Evolutionary conservation across 2,113 vertebrate genomes (phyloP), one percentile per base, ranked within the genome.

Genomic region (Saccopteryx bilineata): DNA sequence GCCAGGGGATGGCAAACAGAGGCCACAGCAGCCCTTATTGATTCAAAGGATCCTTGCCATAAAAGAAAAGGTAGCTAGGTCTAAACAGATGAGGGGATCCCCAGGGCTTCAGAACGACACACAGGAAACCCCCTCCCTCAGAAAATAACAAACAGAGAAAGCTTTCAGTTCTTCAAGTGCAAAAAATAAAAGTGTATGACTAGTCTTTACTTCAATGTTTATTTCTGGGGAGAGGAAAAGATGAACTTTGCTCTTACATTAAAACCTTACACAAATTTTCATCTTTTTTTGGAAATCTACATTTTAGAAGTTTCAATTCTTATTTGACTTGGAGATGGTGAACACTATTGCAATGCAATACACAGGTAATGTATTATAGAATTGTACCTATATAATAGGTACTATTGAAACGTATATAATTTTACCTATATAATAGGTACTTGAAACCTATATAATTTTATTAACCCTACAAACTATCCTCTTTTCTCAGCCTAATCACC

Each of bases 81-180:
- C 94, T 63, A 46, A 94, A 92, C 75, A 31, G 60, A 93, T 54
- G 94, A 93, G 97, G 97, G 95, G 97, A 97, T 97, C 96, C 97
- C 92, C 96, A 89, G 94, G 93, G 94, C 92, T 95, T 95, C 96
- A 97, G 92, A 96, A 96, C 96, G 93, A 63, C 50, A 87, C 31
- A 87, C 93, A 81, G 95, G 98, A 98, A 97, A 98, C 95, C 80
- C 95, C 97, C 97, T 98, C 94, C 97, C 96, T 97, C 96, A 98
- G 96, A 97, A 98, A 97, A 97, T 97, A 84, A 97, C 96, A 95
- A 31, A 68, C 83, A 84, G 83, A 97, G 96, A 95, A 71, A 90
- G 91, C 94, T 96, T 94, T 93, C 97, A 93, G 98, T 93, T 98
- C 96, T 96, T 98, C 95, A 94, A 97, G 94, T 52, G 98, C 0